Percentiles rank a stretch among this genome's conserved stretches.
Evolutionary conservation across 2,797 vertebrate species (phyloP).

Genomic region (Pipistrellus pygmaeus): DNA sequence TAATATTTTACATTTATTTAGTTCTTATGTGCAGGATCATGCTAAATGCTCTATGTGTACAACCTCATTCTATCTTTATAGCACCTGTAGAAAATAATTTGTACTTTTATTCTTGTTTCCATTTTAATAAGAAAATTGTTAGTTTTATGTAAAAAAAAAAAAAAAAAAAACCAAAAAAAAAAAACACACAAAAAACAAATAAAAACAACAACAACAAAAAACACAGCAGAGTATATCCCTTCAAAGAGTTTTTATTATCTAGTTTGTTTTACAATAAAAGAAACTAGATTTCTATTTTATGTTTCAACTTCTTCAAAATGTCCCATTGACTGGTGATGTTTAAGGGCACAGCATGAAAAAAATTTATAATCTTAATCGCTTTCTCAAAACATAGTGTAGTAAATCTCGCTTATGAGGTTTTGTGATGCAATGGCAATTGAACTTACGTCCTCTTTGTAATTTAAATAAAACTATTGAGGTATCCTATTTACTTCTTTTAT

Average conservation of each 20-base stretch:
- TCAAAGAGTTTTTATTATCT: background rate
- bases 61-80: background rate
- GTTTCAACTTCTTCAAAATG: conserved; percentile 36
- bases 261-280: background rate
- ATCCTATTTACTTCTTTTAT: background rate
- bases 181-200: background rate
- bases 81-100: background rate
- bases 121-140: conserved; percentile 21
- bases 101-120: background rate
- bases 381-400: background rate
- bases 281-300: conserved; percentile 43
- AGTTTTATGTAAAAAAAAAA: background rate
- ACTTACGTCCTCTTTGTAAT: background rate
- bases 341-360: background rate
- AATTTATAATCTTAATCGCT: background rate
- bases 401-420: background rate
- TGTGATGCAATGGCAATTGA: background rate
- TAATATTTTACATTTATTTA: background rate
- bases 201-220: background rate
- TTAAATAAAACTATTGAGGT: conserved; percentile 47
- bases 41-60: background rate
- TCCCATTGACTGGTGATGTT: background rate
- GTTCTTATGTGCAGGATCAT: background rate
- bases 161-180: background rate
- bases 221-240: background rate